Conservation (phyloP, 1,140 invertebrate species). For the Antheraea pernyi region DNA sequence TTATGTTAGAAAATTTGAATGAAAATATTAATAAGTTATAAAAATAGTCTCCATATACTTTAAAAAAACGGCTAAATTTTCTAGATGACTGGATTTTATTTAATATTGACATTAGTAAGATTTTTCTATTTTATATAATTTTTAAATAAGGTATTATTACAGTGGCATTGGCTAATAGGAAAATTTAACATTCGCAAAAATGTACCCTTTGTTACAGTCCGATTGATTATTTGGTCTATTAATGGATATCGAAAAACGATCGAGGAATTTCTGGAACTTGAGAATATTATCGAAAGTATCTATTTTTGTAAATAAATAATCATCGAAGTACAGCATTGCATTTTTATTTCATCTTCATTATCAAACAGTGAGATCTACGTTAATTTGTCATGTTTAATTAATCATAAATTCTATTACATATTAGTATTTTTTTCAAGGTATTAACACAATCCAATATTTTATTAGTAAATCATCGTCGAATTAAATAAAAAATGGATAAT, state of each 20-base stretch:
- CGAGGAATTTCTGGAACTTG: background rate
- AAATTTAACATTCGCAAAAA: no score
- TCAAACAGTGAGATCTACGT: constrained; percentile 27
- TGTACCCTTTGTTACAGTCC: no score
- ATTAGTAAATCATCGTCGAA: no score
- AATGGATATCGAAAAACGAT: background rate
- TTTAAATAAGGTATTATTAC: no score
- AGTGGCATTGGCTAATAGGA: no score
- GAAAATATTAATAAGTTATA: background rate
- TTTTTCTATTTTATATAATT: no score
- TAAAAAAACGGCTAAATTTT: background rate
- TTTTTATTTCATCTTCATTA: constrained; percentile 20
- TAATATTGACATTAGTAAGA: no score
- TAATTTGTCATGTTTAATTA: background rate
- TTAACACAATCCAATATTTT: no score
- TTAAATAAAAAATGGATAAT: no score
- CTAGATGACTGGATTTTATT: background rate
- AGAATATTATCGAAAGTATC: constrained; percentile 23
- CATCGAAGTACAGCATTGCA: constrained; percentile 23
- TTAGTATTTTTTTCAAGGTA: no score
- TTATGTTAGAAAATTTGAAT: background rate
- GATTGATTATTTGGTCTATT: background rate
- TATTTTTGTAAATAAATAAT: constrained; percentile 57
- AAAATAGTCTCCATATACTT: no score
- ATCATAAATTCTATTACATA: no score